A percentile compares a stretch with the other conserved stretches of the same genome.
These are phyloP conservation scores for Nipponacmea schrenckii DNA, from an alignment of 2,888 invertebrate species.

Conservation along the genomic window DNA sequence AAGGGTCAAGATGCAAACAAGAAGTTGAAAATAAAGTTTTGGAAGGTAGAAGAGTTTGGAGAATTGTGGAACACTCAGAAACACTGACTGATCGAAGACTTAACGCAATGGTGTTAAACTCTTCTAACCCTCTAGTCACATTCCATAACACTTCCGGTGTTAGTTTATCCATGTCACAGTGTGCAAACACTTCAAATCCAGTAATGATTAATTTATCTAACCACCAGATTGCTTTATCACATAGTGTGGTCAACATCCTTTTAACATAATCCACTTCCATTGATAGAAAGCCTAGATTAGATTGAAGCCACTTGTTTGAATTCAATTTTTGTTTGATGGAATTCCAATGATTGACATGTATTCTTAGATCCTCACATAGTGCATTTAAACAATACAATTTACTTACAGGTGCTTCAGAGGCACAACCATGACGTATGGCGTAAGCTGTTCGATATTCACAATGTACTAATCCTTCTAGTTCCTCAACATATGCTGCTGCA, in stretches of 20 bases:
- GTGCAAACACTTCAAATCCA: conserved; percentile 65
- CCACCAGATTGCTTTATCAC: conserved; percentile 60
- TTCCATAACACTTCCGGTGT: conserved; percentile 65
- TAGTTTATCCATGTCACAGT: conserved; percentile 58
- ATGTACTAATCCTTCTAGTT: conserved; percentile 52
- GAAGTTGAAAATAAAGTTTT: conserved; percentile 3
- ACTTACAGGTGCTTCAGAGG: conserved; percentile 49
- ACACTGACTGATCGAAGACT: conserved; percentile 33
- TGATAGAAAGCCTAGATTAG: conserved; percentile 52
- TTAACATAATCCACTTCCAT: conserved; percentile 54
- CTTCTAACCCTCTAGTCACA: conserved; percentile 65
- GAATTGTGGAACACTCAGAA: conserved; percentile 8
- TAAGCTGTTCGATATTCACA: conserved; percentile 59
- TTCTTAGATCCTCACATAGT: conserved; percentile 64
- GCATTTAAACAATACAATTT: conserved; percentile 62
- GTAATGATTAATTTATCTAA: conserved; percentile 60
- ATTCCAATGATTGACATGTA: conserved; percentile 65
- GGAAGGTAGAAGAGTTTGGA: conserved; percentile 13
- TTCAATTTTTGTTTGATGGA: conserved; percentile 62
- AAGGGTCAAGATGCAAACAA: conserved; percentile 27
- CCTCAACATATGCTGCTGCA: conserved; percentile 52
- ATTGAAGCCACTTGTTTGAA: conserved; percentile 57
- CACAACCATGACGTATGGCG: conserved; percentile 54
- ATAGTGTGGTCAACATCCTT: conserved; percentile 45
- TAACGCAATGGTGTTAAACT: conserved; percentile 62